Evolutionary conservation across 35 echinoderm and acorn worm species (phyloP).

Genomic region (Diadema setosum): DNA sequence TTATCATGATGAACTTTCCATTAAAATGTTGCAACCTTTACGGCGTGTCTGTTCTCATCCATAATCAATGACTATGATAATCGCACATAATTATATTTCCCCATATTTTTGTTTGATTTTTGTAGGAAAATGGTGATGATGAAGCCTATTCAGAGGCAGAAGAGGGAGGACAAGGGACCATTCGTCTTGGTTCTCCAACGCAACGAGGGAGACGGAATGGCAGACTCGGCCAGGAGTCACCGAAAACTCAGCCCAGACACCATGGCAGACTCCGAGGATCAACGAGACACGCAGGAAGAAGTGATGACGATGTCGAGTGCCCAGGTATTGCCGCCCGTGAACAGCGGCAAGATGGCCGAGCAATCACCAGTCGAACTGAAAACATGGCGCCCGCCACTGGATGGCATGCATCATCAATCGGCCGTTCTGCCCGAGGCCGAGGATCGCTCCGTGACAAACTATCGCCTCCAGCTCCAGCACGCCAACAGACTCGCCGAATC

Average conservation of each 20-base stretch:
- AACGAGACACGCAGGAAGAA: background rate
- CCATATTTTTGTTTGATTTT: background rate
- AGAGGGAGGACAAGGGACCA: background rate
- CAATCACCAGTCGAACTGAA: slow-evolving; percentile 5
- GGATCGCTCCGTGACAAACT: slow-evolving; percentile 56
- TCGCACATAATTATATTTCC: background rate
- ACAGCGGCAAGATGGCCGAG: background rate
- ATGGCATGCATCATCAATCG: background rate
- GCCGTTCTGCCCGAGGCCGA: slow-evolving; percentile 9
- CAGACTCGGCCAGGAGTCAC: background rate
- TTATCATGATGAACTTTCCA: too few species aligned
- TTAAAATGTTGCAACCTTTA: too few species aligned
- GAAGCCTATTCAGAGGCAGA: background rate
- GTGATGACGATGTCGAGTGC: background rate
- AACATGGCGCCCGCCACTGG: slow-evolving; percentile 43
- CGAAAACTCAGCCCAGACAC: background rate
- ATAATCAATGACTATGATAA: background rate
- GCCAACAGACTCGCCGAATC: slow-evolving; percentile 36
- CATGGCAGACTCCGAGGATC: background rate
- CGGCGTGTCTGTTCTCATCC: background rate
- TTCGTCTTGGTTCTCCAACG: slow-evolving; percentile 3
- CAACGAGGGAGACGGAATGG: background rate
- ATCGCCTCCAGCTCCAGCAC: slow-evolving; percentile 49
- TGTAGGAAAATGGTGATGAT: background rate
- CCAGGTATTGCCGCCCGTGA: background rate